Evolutionary conservation across 2,888 invertebrate species (phyloP), one percentile per base, ranked within the genome.

Genomic region (Terebella lapidaria): DNA sequence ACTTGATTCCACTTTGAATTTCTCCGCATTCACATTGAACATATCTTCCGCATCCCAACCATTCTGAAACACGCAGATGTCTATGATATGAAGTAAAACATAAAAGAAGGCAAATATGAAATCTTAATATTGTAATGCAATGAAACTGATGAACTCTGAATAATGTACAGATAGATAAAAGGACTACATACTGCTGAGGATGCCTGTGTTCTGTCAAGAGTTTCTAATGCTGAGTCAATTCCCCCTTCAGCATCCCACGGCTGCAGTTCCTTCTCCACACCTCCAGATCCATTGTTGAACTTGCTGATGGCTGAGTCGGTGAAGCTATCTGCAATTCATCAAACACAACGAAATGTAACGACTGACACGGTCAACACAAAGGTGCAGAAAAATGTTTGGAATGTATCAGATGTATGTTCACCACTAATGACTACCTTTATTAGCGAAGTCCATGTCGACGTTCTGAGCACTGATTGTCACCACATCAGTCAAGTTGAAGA

Each of bases 1-100:
- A 1, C 92, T 92, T 69, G 94, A 91, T 73, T 89, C 89, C 10
- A 96, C 92, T 58, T 95, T 94, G 81, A 94, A 95, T 68, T 90
- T 86, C 77, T 87, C 86, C 79, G 92, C 92, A 83, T 96, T 96
- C 79, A 89, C 91, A 67, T 89, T 86, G 83, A 97, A 97, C 96
- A 97, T 97, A 71, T 96, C 95, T 80, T 90, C 88, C 1, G 90
- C 89, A 84, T 94, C 92, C 96, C 97, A 97, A 61, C 96, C 96
- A 84, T 53, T 53, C 53, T 53, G 53, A 5, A 53, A 53, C 5
- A 35, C 35, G 18, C n/a, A n/a, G n/a, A n/a, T n/a, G n/a, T n/a
- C n/a, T n/a, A n/a, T n/a, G n/a, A n/a, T n/a, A n/a, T n/a, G n/a
- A n/a, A n/a, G n/a, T n/a, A n/a, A n/a, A n/a, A n/a, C n/a, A n/a